Conservation (phyloP, 2,888 invertebrate genomes). For the Tipula lateralis region DNA sequence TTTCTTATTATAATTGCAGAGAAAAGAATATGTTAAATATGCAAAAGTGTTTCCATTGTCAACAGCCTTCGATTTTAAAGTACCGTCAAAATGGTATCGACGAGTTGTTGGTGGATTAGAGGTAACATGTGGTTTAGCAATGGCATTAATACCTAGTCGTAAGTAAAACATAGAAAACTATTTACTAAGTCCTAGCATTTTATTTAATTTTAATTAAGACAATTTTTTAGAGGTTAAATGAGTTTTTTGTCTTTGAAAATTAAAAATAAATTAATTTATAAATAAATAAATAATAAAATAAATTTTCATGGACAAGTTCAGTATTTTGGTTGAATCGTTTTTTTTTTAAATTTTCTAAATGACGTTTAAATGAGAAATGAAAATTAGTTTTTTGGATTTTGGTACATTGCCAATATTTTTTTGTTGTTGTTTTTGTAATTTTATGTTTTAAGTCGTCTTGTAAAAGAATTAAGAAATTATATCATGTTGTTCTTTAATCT, state of each 20-base stretch:
- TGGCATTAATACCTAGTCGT: slow-evolving; percentile 81
- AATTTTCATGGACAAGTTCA: slow-evolving; percentile 26
- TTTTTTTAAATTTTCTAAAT: not conserved
- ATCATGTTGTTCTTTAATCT: slow-evolving; percentile 33
- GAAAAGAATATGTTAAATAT: slow-evolving; percentile 92
- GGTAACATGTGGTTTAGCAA: slow-evolving; percentile 74
- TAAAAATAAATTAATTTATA: not conserved
- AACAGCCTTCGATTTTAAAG: slow-evolving; percentile 74
- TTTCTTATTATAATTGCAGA: slow-evolving; percentile 56
- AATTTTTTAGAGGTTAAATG: slow-evolving; percentile 34
- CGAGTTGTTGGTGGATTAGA: slow-evolving; percentile 78
- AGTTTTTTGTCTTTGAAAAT: not conserved
- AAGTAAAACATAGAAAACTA: slow-evolving; percentile 48
- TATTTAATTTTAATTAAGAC: not conserved
- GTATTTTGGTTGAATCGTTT: not conserved
- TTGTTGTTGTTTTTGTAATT: not conserved
- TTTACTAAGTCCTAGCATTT: not conserved
- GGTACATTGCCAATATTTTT: not conserved
- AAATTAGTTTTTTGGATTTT: slow-evolving; percentile 14
- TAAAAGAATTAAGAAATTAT: not conserved
- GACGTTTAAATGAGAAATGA: not conserved
- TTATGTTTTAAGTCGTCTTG: not conserved
- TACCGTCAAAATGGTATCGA: slow-evolving; percentile 89
- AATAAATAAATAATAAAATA: not conserved
- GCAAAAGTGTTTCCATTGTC: slow-evolving; percentile 89